Evolutionary conservation across 2,888 invertebrate genomes (phyloP).

Genomic region (Tetranychus truncatus): DNA sequence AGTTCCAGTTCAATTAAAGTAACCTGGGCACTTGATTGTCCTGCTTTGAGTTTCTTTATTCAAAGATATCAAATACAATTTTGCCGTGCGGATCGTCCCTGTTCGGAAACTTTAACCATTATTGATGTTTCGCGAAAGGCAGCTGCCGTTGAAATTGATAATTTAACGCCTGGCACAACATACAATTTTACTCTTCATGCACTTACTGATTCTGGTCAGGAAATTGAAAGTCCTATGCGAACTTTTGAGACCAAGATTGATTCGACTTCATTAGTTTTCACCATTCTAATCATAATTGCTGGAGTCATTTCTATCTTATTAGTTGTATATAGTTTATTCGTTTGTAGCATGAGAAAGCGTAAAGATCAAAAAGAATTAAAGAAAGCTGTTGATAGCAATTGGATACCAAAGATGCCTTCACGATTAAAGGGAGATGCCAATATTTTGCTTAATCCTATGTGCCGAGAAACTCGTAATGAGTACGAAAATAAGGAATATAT

Average conservation of each 20-base stretch:
- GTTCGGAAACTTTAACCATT: not conserved
- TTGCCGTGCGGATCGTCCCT: not conserved
- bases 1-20: not conserved
- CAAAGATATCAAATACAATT: not conserved
- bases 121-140: not conserved
- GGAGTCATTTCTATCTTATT: not conserved
- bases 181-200: not conserved
- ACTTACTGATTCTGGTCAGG: not conserved
- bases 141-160: not conserved
- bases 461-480: not conserved
- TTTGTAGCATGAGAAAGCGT: not conserved
- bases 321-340: not conserved
- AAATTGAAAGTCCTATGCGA: not conserved
- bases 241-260: not conserved
- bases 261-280: not conserved
- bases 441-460: constrained; percentile 2
- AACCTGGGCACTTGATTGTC: not conserved
- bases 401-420: constrained; percentile 1
- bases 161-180: not conserved
- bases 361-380: not conserved
- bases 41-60: not conserved
- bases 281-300: not conserved
- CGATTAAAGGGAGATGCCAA: constrained; percentile 2
- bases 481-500: constrained; percentile 8
- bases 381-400: not conserved